Base-by-base conservation (phyloP, 2,888 invertebrate genomes). In the Netelia inedita region DNA sequence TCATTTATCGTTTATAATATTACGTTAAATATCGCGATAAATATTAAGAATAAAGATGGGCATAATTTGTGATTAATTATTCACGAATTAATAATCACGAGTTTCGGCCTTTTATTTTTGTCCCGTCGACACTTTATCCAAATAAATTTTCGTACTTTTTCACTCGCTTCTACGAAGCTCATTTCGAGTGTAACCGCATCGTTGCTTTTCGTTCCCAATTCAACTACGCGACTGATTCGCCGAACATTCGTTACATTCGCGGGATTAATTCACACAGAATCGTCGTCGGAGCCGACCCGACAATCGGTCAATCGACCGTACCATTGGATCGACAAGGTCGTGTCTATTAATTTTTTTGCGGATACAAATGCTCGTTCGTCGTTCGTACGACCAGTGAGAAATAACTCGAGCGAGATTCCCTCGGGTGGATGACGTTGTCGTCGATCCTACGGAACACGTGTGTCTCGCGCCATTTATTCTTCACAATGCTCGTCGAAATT, bases 321-420 rank as follows among this genome's bases (percentile, higher is more conserved):
- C 66, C 28, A 84, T 84, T 76, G 73, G 68, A 80, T 84, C 73
- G 80, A 59, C 76, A 46, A 84, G 80, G 73, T 69, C 84, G 80
- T 73, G 80, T 78, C 73, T 73, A 80, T 81, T 84, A 75, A 81
- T 76, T 78, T 76, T 35, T 72, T 23, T 28, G 28, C 28, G 28
- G 28, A 76, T 73, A 76, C 59, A 72, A 66, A 76, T 78, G 84
- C 16, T 53, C n/a, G 8, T 19, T 19, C 57, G 19, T 57, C 16
- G 16, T 57, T 19, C 80, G 74, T 81, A 35, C 14, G 21, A 35
- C 2, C 41, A 74, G 21, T 11, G 11, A 69, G 2, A 55, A n/a
- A 11, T 16, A 46, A 35, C 57, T 28, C 28, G 46, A 63, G 46
- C 41, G 65, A 74, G 59, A 19, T 46, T 82, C 41, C 41, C 61